Evolutionary conservation across 2,797 vertebrate genomes (phyloP), one percentile per base, ranked within the genome.

Genomic region (Hozukius guyotensis): DNA sequence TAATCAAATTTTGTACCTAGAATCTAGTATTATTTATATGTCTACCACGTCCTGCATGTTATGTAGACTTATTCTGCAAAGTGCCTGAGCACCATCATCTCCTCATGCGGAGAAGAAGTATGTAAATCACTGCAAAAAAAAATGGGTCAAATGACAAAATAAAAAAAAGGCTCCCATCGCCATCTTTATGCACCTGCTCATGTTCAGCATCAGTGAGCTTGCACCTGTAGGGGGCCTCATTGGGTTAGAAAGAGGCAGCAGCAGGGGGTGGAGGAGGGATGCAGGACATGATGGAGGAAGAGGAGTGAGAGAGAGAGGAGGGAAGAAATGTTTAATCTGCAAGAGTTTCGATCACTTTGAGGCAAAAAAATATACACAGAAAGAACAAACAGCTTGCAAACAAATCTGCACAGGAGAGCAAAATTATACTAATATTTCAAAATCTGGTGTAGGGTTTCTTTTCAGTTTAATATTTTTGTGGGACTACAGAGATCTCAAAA

Each of bases 151-250:
- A 92, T 86, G 83, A 86, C 84, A 81, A 89, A 86, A 70, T 75
- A 68, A 42, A 16, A 84, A 84, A 82, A 46, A 85, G 80, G 64
- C 72, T 13, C 42, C 76, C 80, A 46, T 46, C 42, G 42, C 42
- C 42, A 81, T 90, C 55, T 84, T 80, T 49, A 20, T 67, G 81
- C 87, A 87, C 79, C 88, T 82, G 87, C 83, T 91, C 80, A 57
- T 38, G 79, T 80, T 76, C 70, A 73, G 86, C 83, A 80, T 75
- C 87, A 83, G 78, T 83, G 85, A 77, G 75, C 49, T 71, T 86
- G 72, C 80, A 78, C 93, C 94, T 92, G 91, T 85, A 95, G 93
- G 92, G 94, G 93, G 94, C 92, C 88, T 91, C 92, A 14, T 93
- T 93, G 89, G 79, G 87, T 87, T 88, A 85, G 67, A 91, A 84